These are phyloP conservation scores for Lathamus discolor DNA, from an alignment of 2,113 vertebrate species.

Conservation along the genomic window DNA sequence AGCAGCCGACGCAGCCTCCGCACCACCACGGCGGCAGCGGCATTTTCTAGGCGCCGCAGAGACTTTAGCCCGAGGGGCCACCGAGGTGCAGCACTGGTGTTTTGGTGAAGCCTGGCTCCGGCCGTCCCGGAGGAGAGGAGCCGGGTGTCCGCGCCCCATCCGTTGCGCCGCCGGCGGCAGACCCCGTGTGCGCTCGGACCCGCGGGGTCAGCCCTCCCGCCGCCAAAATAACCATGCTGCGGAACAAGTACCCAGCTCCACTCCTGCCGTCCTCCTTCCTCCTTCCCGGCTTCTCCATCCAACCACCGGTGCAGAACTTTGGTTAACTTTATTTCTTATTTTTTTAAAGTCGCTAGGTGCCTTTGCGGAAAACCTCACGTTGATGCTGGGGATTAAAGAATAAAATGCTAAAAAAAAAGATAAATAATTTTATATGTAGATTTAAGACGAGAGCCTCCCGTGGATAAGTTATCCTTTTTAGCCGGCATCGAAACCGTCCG, in stretches of 20 bases:
- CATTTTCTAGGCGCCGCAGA: conserved; percentile 82
- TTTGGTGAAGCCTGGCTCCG: neutral
- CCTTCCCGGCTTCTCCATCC: conserved; percentile 32
- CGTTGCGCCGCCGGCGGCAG: neutral
- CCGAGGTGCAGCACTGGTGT: neutral
- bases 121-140: neutral
- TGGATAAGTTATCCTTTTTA: conserved; percentile 74
- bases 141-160: neutral
- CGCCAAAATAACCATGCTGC: neutral
- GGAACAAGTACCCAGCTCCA: neutral
- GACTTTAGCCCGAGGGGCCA: neutral
- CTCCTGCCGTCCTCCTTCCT: neutral
- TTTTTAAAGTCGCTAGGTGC: conserved; percentile 89
- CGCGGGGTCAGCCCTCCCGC: neutral
- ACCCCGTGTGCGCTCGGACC: neutral
- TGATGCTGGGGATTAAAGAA: conserved; percentile 72
- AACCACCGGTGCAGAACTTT: conserved; percentile 85
- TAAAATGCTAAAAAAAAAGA: neutral
- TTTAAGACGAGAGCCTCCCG: conserved; percentile 55
- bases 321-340: conserved; percentile 81
- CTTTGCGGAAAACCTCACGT: conserved; percentile 96
- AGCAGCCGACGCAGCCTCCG: conserved; percentile 79
- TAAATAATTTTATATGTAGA: conserved; percentile 83
- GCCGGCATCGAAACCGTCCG: neutral
- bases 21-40: conserved; percentile 80